Evolutionary conservation across 2,888 invertebrate species (phyloP).

Genomic region (Nemotelus pantherinus): DNA sequence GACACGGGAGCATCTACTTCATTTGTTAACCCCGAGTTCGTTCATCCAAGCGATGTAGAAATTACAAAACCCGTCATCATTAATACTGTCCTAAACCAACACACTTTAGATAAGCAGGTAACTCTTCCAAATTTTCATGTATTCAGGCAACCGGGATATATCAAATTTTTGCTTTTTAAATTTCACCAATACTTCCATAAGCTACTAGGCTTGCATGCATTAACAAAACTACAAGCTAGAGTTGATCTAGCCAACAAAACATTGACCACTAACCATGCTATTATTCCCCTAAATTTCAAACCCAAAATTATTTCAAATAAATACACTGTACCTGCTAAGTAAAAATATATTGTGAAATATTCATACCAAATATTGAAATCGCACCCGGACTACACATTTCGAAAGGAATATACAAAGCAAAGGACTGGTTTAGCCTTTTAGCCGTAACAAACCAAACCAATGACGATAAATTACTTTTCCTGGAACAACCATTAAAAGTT

Average conservation of each 20-base stretch:
- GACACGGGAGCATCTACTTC: conserved; percentile 41
- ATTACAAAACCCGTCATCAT: conserved; percentile 21
- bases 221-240: not conserved
- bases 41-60: not conserved
- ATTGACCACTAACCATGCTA: conserved; percentile 31
- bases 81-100: conserved; percentile 26
- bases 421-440: conserved; percentile 9
- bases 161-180: conserved; percentile 27
- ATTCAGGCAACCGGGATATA: conserved; percentile 31
- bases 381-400: not conserved
- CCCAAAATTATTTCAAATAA: conserved; percentile 17
- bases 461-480: conserved; percentile 2
- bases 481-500: conserved; percentile 11
- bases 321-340: not conserved
- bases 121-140: conserved; percentile 36
- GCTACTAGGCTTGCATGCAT: conserved; percentile 21
- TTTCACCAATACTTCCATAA: conserved; percentile 43
- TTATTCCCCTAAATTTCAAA: conserved; percentile 15
- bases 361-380: not conserved
- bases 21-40: conserved; percentile 32
- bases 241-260: conserved; percentile 20
- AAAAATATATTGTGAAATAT: not conserved
- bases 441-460: not conserved
- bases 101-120: conserved; percentile 35
- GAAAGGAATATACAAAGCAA: conserved; percentile 7